These are phyloP conservation scores for Pterostichus madidus DNA, from an alignment of 2,888 invertebrate species.

Conservation along the genomic window DNA sequence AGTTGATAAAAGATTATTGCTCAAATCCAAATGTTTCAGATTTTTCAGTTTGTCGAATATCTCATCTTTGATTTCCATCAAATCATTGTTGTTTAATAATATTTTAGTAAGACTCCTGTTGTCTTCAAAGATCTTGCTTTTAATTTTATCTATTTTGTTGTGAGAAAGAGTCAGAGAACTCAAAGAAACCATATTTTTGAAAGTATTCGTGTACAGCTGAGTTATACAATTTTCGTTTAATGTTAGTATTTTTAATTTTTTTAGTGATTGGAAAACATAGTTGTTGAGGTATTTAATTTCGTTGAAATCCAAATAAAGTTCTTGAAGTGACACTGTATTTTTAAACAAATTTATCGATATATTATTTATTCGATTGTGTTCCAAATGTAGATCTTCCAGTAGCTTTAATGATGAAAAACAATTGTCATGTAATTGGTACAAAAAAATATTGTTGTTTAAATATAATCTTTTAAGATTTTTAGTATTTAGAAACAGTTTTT, in stretches of 20 bases:
- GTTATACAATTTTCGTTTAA: not conserved
- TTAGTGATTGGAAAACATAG: not conserved
- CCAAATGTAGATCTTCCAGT: slow-evolving; percentile 18
- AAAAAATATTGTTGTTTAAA: slow-evolving; percentile 9
- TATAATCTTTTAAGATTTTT: slow-evolving; percentile 1
- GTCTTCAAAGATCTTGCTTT: not conserved
- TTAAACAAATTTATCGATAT: slow-evolving; percentile 9
- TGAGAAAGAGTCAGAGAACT: not conserved
- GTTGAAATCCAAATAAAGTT: slow-evolving; percentile 3
- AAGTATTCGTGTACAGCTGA: not conserved
- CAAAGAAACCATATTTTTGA: not conserved
- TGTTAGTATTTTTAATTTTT: not conserved
- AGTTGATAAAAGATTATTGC: not conserved
- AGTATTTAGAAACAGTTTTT: not conserved
- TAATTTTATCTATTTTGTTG: not conserved
- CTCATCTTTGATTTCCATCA: not conserved
- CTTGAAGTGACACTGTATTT: not conserved
- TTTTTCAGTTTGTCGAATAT: not conserved
- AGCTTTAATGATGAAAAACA: not conserved
- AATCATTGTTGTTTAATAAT: slow-evolving; percentile 17
- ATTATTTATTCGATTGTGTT: not conserved
- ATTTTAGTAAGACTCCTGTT: not conserved
- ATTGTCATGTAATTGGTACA: not conserved
- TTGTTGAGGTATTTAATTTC: not conserved
- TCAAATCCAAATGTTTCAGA: slow-evolving; percentile 11